These are phyloP conservation scores for Luperina nickerlii DNA, from an alignment of 2,888 invertebrate species.

Conservation along the genomic window DNA sequence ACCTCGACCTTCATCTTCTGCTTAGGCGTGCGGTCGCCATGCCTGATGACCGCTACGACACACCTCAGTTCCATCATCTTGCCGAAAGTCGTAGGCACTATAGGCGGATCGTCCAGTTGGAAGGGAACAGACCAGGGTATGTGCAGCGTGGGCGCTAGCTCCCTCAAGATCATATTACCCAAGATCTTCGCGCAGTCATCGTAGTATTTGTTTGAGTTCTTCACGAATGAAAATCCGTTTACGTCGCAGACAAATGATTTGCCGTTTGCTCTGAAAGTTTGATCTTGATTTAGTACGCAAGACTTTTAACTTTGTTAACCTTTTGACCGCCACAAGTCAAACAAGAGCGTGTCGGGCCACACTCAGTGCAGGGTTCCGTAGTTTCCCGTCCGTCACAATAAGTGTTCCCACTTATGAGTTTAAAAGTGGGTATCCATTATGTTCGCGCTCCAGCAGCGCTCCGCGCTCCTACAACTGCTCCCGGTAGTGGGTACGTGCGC, in stretches of 20 bases:
- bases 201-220: constrained; percentile 99
- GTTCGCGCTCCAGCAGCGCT: too few species aligned
- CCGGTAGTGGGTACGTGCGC: too few species aligned
- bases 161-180: constrained; percentile 98
- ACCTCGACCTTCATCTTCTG: constrained; percentile 99
- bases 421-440: too few species aligned
- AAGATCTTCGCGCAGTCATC: constrained; percentile 99
- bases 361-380: too few species aligned
- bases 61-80: constrained; percentile 98
- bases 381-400: too few species aligned
- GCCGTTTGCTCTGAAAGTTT: constrained; percentile 95
- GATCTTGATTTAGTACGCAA: not conserved
- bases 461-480: too few species aligned
- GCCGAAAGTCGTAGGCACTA: constrained; percentile 99
- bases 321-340: too few species aligned
- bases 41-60: constrained; percentile 99
- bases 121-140: constrained; percentile 99
- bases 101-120: constrained; percentile 99
- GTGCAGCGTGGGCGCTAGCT: constrained; percentile 98
- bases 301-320: not conserved
- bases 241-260: constrained; percentile 99
- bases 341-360: too few species aligned
- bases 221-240: constrained; percentile 99
- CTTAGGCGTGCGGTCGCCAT: constrained; percentile 99
- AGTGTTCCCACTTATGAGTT: too few species aligned